Percentiles rank a stretch among this genome's conserved stretches.
phyloP scores from a whole-genome alignment of 2,888 invertebrate species.

The Nipponacmea schrenckii region DNA sequence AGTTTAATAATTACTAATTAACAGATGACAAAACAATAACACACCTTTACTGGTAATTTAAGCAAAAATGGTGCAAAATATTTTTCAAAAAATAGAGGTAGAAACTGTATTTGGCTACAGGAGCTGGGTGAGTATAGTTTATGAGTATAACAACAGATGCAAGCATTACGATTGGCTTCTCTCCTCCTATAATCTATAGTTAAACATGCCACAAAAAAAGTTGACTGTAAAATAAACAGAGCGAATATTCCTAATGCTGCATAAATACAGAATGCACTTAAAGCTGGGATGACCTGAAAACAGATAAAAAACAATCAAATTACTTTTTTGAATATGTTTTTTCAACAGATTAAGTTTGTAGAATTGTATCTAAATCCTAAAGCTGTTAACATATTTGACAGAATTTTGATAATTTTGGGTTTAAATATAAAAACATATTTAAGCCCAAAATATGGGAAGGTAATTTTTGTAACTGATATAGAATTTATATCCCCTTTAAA shows the following conservation, averaged over 20 bases:
- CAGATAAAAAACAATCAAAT: background rate
- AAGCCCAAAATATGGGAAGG: too few species aligned
- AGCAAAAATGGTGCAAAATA: constrained; percentile 77
- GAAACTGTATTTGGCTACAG: constrained; percentile 72
- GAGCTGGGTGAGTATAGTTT: constrained; percentile 71
- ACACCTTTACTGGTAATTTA: constrained; percentile 76
- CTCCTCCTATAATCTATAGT: constrained; percentile 75
- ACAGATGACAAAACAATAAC: background rate
- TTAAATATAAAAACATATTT: too few species aligned
- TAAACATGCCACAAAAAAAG: constrained; percentile 84
- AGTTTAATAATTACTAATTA: too few species aligned
- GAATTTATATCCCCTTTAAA: too few species aligned
- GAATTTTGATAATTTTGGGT: too few species aligned
- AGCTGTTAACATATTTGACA: too few species aligned
- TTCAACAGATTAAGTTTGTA: background rate
- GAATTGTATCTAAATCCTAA: too few species aligned
- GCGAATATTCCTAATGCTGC: constrained; percentile 81
- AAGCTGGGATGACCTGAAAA: constrained; percentile 78
- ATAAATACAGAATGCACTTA: constrained; percentile 85
- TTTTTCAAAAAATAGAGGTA: constrained; percentile 73
- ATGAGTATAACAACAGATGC: constrained; percentile 75
- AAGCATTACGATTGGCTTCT: constrained; percentile 42
- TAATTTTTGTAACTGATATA: too few species aligned
- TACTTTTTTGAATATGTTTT: background rate
- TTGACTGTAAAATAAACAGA: constrained; percentile 76